Evolutionary conservation across 1,140 invertebrate genomes (phyloP).

Genomic region (Cydia splendana): DNA sequence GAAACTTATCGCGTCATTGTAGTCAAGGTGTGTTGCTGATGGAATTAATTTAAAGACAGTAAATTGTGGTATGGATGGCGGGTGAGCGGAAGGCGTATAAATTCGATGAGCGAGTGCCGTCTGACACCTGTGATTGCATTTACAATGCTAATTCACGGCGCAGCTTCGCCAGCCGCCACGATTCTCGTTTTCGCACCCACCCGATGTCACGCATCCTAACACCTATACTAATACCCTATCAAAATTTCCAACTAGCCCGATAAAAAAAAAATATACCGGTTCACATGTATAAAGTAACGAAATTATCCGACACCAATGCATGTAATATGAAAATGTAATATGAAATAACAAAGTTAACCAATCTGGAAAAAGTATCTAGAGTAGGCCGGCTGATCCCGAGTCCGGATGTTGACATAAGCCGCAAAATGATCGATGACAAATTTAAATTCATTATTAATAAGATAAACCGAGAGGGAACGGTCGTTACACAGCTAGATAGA

Average conservation of each 20-base stretch:
- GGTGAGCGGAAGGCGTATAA: slow-evolving; percentile 72
- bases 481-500: slow-evolving; percentile 47
- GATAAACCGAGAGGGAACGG: slow-evolving; percentile 55
- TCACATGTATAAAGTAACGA: not conserved
- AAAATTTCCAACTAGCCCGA: not conserved
- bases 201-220: not conserved
- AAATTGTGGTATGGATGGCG: slow-evolving; percentile 68
- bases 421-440: slow-evolving; percentile 55
- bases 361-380: not conserved
- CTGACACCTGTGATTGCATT: slow-evolving; percentile 79
- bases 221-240: not conserved
- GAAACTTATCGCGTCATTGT: slow-evolving; percentile 49
- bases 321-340: not conserved
- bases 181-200: slow-evolving; percentile 43
- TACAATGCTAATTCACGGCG: slow-evolving; percentile 77
- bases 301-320: not conserved
- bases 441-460: slow-evolving; percentile 62
- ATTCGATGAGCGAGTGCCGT: slow-evolving; percentile 69
- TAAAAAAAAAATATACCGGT: not conserved
- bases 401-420: slow-evolving; percentile 36
- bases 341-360: not conserved
- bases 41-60: slow-evolving; percentile 71
- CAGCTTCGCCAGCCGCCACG: slow-evolving; percentile 64
- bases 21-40: slow-evolving; percentile 46
- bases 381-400: not conserved